Percentiles rank a stretch among this genome's conserved stretches.
Conservation (phyloP, 2,888 invertebrate genomes). For the Aleiodes leptofemur region DNA sequence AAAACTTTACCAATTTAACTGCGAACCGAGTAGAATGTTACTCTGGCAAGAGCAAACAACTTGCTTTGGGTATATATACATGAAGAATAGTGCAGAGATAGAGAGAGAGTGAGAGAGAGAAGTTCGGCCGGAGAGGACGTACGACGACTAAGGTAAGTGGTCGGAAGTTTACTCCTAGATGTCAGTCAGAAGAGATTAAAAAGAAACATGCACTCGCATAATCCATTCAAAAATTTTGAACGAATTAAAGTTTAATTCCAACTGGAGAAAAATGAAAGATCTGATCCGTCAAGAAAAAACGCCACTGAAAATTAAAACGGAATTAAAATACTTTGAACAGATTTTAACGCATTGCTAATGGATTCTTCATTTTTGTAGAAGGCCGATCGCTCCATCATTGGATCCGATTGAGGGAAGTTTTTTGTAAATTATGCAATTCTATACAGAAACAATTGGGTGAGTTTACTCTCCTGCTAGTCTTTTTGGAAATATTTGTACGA, state of each 20-base stretch:
- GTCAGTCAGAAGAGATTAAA: slow-evolving; percentile 54
- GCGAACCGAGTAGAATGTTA: slow-evolving; percentile 58
- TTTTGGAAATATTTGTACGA: no score
- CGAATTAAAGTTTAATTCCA: slow-evolving; percentile 15
- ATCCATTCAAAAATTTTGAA: slow-evolving; percentile 8
- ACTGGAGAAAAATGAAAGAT: slow-evolving; percentile 6
- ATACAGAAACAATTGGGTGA: no score
- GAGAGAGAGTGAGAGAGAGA: no score
- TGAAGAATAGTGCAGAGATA: no score
- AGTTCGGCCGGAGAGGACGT: slow-evolving; percentile 35
- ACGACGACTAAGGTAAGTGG: slow-evolving; percentile 52
- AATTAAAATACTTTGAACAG: not conserved
- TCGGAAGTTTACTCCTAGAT: slow-evolving; percentile 57
- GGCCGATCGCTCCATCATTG: no score
- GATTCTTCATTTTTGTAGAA: no score
- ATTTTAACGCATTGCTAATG: no score
- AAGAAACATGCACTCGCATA: slow-evolving; percentile 27
- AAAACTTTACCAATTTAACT: slow-evolving; percentile 60
- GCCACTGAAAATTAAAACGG: slow-evolving; percentile 2
- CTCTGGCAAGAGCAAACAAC: slow-evolving; percentile 53
- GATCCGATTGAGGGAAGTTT: no score
- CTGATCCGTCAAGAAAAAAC: slow-evolving; percentile 2
- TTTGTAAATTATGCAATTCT: no score
- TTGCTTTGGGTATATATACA: slow-evolving; percentile 42
- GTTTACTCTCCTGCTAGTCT: no score